Conservation (phyloP, 2,113 vertebrate species). For the Andinoacara biseriatus region DNA sequence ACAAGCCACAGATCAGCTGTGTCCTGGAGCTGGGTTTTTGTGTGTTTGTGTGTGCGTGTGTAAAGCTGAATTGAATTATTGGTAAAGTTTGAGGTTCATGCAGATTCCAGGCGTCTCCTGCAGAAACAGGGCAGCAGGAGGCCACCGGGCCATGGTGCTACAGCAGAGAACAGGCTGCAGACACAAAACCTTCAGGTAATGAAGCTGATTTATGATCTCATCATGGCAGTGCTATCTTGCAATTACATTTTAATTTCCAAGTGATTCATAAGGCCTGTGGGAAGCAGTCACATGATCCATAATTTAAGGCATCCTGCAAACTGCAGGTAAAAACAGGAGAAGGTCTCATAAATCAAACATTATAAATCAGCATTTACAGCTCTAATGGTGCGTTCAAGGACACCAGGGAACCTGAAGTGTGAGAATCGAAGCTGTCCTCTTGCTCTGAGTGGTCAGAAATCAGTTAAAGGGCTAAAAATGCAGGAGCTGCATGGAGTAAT, state of each 20-base stretch:
- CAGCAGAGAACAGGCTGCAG: neutral
- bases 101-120: neutral
- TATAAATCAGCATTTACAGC: neutral
- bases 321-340: neutral
- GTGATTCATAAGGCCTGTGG: neutral
- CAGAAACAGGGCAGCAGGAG: neutral
- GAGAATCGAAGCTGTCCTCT: neutral
- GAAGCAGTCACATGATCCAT: neutral
- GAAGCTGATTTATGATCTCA: too few relatives aligned
- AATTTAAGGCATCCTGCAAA: neutral
- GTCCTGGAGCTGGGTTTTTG: neutral
- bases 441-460: neutral
- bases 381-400: neutral
- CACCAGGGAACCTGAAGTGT: neutral
- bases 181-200: too few relatives aligned
- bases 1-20: too few relatives aligned
- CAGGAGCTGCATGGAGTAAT: neutral
- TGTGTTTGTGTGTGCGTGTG: neutral
- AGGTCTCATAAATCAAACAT: neutral
- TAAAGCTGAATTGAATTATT: neutral
- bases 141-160: too few relatives aligned
- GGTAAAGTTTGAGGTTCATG: neutral
- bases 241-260: neutral
- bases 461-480: neutral
- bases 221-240: neutral